Conservation (phyloP, 2,113 vertebrate genomes). For the Sturnira hondurensis region DNA sequence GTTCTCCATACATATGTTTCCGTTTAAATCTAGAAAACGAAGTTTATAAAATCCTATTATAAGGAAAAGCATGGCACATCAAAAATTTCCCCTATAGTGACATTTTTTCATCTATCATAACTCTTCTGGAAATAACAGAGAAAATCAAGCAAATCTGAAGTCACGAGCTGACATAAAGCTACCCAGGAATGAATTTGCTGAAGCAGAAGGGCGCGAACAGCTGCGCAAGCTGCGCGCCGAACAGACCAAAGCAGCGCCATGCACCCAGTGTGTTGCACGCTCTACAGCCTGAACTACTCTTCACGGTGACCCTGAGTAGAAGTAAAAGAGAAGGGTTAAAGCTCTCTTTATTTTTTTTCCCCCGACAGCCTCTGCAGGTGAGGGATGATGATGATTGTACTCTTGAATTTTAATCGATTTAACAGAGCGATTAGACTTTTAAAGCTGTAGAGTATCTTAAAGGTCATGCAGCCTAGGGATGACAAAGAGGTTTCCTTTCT, state of each 20-base stretch:
- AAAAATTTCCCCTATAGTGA: not conserved
- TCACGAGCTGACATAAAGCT: not conserved
- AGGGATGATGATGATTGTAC: not conserved
- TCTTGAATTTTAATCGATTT: not conserved
- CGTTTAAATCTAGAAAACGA: not conserved
- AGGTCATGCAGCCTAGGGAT: not conserved
- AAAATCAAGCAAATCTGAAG: not conserved
- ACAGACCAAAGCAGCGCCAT: not conserved
- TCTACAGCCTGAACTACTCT: not conserved
- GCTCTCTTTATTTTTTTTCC: not conserved
- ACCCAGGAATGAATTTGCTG: conserved; percentile 22
- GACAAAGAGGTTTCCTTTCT: not conserved
- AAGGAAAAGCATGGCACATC: not conserved
- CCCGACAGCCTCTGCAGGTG: not conserved
- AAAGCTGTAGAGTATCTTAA: conserved; percentile 7
- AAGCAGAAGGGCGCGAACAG: not conserved
- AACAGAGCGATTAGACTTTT: not conserved
- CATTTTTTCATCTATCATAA: not conserved
- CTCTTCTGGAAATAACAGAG: not conserved
- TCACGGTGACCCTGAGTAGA: not conserved
- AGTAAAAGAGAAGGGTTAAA: not conserved
- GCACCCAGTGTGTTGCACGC: not conserved
- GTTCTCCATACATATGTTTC: not conserved
- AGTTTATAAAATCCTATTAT: not conserved
- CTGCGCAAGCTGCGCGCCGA: not conserved